phyloP scores from a whole-genome alignment of 2,113 vertebrate genomes.

The Brachyhypopomus occidentalis region DNA sequence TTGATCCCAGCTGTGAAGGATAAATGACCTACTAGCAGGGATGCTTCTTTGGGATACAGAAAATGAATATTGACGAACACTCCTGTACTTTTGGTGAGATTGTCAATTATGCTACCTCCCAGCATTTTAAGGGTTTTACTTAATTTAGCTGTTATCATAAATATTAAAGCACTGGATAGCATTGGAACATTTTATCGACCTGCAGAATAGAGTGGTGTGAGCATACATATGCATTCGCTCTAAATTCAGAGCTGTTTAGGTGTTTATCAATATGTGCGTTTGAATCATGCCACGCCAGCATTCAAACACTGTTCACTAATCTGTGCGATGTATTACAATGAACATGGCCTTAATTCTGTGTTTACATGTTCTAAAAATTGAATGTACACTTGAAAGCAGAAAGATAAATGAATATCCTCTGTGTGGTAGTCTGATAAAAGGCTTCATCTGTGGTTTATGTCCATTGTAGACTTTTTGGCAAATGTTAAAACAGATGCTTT shows the following conservation, averaged over 20 bases:
- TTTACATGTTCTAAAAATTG: neutral
- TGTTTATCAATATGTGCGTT: slow-evolving; percentile 52
- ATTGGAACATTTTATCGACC: slow-evolving; percentile 58
- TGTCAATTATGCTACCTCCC: slow-evolving; percentile 76
- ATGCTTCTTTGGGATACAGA: slow-evolving; percentile 78
- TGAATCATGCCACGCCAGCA: slow-evolving; percentile 48
- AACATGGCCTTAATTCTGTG: neutral
- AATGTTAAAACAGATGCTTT: no score
- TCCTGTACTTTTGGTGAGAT: slow-evolving; percentile 79
- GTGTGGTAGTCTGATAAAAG: no score
- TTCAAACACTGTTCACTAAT: slow-evolving; percentile 38
- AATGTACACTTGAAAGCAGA: neutral
- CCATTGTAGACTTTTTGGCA: neutral
- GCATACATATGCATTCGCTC: slow-evolving; percentile 58
- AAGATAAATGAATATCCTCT: neutral
- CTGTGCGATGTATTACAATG: neutral
- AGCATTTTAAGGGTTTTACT: slow-evolving; percentile 81
- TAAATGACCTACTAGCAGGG: slow-evolving; percentile 75
- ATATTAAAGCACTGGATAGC: slow-evolving; percentile 65
- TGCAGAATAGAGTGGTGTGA: slow-evolving; percentile 50
- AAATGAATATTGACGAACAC: slow-evolving; percentile 82
- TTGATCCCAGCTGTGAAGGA: slow-evolving; percentile 71
- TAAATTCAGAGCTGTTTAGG: slow-evolving; percentile 54
- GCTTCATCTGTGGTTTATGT: neutral
- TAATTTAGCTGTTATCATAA: slow-evolving; percentile 77